Base-by-base conservation (phyloP, 2,888 invertebrate genomes). In the Xestia rhomboidea region DNA sequence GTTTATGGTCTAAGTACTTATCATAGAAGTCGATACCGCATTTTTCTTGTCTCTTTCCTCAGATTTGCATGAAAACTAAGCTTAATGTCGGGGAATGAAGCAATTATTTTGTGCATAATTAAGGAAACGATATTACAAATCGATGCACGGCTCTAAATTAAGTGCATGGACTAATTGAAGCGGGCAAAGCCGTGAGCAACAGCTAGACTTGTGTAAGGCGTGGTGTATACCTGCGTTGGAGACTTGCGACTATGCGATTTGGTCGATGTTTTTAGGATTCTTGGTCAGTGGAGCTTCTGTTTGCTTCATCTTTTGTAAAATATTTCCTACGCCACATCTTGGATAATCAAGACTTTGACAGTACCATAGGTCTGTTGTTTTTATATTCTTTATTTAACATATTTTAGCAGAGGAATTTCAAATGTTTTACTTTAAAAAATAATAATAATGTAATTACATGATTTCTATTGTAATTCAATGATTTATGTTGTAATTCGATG, bases 51-150 rank as follows among this genome's bases (percentile, higher is more conserved):
- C 64, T 60, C 64, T 49, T 54, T 71, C 34, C 27, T 8, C 4
- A 27, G 38, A 82, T 86, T 85, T 73, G 63, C 78, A 83, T 78
- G 51, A 78, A 72, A 76, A 73, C 62, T 64, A 57, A 81, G 71
- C 68, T 57, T 62, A 77, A 74, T 67, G 66, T 74, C 27, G 66
- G 73, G 49, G 63, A 78, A 86, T 86, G 86, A 83, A 85, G 83
- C 79, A 86, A 83, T 83, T 82, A 83, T 75, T 82, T 79, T 6
- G 46, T 83, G 78, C 69, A 81, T 79, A 83, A 84, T 75, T 69
- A 84, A 79, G 79, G 79, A 79, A 84, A 82, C n/a, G 60, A 4
- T 76, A 83, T 76, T 86, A 86, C 86, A 72, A 79, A 82, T 76
- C 83, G 71, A 76, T 30, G 71, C 68, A 57, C 0, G 71, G 41